Conservation (phyloP, 1,140 invertebrate species). For the Diuraphis noxia region DNA sequence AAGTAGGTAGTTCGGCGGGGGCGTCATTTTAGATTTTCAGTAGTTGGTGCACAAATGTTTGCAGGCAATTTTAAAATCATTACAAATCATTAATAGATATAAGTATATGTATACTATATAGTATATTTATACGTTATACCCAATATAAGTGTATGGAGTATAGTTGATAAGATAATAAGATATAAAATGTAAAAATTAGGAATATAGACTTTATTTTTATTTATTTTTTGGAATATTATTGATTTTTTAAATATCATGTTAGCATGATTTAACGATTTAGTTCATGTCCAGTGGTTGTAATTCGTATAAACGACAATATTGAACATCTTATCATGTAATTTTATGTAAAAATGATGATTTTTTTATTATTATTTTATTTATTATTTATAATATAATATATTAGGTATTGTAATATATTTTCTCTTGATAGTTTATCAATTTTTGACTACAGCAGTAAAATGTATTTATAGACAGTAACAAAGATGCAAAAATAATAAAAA, state of each 20-base stretch:
- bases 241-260: not conserved
- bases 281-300: not conserved
- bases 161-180: not conserved
- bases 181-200: not conserved
- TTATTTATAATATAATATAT: not conserved
- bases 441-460: not conserved
- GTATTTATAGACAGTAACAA: not conserved
- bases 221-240: not conserved
- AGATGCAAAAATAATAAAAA: not conserved
- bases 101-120: not conserved
- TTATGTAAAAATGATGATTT: not conserved
- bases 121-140: not conserved
- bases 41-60: not conserved
- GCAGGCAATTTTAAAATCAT: not conserved
- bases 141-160: not conserved
- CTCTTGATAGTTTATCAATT: not conserved
- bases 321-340: not conserved
- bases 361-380: not conserved
- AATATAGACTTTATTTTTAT: not conserved
- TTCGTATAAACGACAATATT: not conserved
- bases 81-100: not conserved
- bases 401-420: not conserved
- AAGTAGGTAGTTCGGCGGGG: constrained; percentile 1
- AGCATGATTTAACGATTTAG: not conserved
- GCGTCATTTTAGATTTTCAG: not conserved